phyloP scores from a whole-genome alignment of 1,140 invertebrate genomes.

The Chymomyza costata region DNA sequence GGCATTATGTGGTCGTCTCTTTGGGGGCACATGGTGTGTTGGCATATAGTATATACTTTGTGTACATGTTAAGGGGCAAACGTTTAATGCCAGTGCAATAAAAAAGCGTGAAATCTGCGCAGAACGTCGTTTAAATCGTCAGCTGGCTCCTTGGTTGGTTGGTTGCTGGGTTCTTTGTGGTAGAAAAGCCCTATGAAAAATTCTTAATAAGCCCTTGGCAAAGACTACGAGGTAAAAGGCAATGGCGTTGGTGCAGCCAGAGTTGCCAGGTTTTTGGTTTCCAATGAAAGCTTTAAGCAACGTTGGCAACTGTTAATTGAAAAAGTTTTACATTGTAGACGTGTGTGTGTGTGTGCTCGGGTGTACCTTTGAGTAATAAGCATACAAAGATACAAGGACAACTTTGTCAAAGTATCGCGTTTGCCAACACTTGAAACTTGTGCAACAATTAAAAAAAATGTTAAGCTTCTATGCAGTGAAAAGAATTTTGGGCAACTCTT shows the following conservation, averaged over 20 bases:
- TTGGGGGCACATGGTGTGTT: slow-evolving; percentile 3
- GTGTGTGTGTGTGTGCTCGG: slow-evolving; percentile 45
- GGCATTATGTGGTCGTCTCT: slow-evolving; percentile 38
- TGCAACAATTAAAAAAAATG: slow-evolving; percentile 58
- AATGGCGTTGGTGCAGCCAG: slow-evolving; percentile 3
- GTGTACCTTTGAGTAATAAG: slow-evolving; percentile 42
- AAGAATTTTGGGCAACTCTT: slow-evolving; percentile 26
- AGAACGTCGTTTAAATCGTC: no score
- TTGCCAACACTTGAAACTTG: slow-evolving; percentile 20
- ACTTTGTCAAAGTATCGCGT: background rate
- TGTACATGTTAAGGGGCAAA: background rate
- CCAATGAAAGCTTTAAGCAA: no score
- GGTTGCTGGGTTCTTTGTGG: no score
- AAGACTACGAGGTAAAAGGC: slow-evolving; percentile 26
- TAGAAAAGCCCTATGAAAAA: slow-evolving; percentile 46
- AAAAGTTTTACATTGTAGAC: slow-evolving; percentile 57
- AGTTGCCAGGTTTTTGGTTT: no score
- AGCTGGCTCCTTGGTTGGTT: no score
- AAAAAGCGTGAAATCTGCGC: slow-evolving; percentile 50
- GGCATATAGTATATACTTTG: no score
- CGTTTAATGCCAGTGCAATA: slow-evolving; percentile 26
- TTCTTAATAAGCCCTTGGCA: slow-evolving; percentile 47
- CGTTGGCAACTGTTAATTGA: slow-evolving; percentile 69
- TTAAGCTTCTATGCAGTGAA: slow-evolving; percentile 36
- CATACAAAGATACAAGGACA: slow-evolving; percentile 28